Percentiles rank a stretch among this genome's conserved stretches.
These are phyloP conservation scores for Muscina levida DNA, from an alignment of 2,888 invertebrate species.

Conservation along the genomic window DNA sequence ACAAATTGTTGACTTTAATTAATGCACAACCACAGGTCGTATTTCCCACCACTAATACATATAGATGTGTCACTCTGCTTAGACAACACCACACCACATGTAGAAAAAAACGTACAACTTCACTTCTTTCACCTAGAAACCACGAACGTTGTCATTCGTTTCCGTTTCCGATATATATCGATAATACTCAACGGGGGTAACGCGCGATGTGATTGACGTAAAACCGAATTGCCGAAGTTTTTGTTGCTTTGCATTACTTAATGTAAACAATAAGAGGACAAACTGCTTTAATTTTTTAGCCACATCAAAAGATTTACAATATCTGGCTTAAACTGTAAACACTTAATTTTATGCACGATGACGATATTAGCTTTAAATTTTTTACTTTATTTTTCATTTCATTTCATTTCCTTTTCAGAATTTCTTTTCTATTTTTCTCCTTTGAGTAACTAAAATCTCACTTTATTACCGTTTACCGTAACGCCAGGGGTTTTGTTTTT, in stretches of 20 bases:
- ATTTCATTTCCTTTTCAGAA: neutral
- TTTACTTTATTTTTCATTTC: constrained; percentile 5
- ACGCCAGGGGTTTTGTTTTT: no score
- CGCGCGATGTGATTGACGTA: constrained; percentile 17
- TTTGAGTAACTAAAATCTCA: neutral
- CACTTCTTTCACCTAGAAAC: constrained; percentile 11
- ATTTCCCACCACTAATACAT: no score
- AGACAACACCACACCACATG: constrained; percentile 33
- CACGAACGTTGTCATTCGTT: constrained; percentile 12
- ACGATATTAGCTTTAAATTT: constrained; percentile 16
- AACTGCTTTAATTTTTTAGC: no score
- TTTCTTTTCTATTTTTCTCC: neutral
- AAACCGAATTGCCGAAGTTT: neutral
- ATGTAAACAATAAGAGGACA: neutral
- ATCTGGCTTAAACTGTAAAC: no score
- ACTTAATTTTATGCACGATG: no score
- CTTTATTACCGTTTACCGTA: constrained; percentile 21
- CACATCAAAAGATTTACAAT: neutral
- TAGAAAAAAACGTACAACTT: no score
- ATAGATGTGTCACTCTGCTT: no score
- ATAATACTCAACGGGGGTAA: no score
- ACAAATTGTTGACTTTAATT: constrained; percentile 19
- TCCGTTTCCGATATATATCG: neutral
- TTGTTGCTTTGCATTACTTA: neutral
- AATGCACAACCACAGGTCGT: constrained; percentile 51